These are phyloP conservation scores for Danio aesculapii DNA, from an alignment of 2,797 vertebrate genomes.

Conservation along the genomic window DNA sequence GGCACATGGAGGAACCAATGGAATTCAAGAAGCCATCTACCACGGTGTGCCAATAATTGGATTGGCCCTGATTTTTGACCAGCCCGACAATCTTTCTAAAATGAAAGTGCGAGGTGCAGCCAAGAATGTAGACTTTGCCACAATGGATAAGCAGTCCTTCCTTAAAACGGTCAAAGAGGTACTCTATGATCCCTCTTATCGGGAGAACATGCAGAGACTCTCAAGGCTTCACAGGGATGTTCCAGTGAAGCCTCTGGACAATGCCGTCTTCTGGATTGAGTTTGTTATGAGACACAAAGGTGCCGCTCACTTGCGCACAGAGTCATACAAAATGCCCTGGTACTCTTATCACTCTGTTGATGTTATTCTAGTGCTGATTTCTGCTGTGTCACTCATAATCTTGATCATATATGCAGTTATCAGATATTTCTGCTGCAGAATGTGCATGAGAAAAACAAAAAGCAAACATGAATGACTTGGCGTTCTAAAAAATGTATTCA, in stretches of 20 bases:
- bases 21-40: constrained; percentile 66
- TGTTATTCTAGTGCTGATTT: constrained; percentile 53
- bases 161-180: constrained; percentile 57
- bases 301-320: constrained; percentile 63
- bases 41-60: constrained; percentile 64
- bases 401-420: constrained; percentile 14
- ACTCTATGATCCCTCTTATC: constrained; percentile 60
- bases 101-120: constrained; percentile 61
- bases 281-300: constrained; percentile 64
- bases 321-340: constrained; percentile 67
- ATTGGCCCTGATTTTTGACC: constrained; percentile 64
- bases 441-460: constrained; percentile 35
- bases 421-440: constrained; percentile 36
- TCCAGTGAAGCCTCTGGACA: constrained; percentile 62
- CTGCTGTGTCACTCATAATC: constrained; percentile 20
- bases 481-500: no score
- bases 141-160: constrained; percentile 52
- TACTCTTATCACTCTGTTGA: constrained; percentile 63
- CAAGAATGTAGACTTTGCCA: constrained; percentile 52
- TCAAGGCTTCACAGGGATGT: constrained; percentile 65
- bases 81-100: constrained; percentile 64
- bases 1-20: constrained; percentile 66
- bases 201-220: constrained; percentile 64
- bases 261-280: constrained; percentile 66
- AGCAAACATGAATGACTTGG: constrained; percentile 10